phyloP scores from a whole-genome alignment of 1,140 invertebrate genomes.

The Drosophila pseudoobscura region DNA sequence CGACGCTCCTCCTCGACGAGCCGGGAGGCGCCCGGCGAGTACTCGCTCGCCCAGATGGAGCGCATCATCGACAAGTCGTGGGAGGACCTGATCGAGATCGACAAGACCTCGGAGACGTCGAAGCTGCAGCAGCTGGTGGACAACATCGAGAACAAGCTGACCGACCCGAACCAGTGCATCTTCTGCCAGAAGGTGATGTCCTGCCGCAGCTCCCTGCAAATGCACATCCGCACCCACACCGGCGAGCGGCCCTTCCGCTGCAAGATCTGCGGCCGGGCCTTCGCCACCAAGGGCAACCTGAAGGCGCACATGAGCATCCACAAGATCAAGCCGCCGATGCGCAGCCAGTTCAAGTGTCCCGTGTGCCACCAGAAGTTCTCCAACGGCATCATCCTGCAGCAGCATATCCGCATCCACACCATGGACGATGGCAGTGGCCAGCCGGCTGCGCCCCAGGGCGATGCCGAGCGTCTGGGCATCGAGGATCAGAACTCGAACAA shows the following conservation, averaged over 20 bases:
- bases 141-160: conserved; percentile 97
- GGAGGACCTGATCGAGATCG: conserved; percentile 97
- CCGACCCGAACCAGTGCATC: conserved; percentile 98
- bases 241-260: conserved; percentile 98
- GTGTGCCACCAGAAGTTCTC: conserved; percentile 99
- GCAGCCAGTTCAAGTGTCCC: conserved; percentile 97
- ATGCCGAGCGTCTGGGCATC: conserved; percentile 48
- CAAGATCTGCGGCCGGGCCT: conserved; percentile 97
- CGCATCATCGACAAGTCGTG: conserved; percentile 92
- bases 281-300: conserved; percentile 99
- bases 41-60: conserved; percentile 74
- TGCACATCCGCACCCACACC: conserved; percentile 96
- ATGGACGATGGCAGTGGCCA: conserved; percentile 87
- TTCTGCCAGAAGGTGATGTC: conserved; percentile 98
- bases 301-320: conserved; percentile 99
- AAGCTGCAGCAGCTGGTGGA: conserved; percentile 97
- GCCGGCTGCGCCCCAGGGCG: conserved; percentile 9
- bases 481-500: conserved; percentile 80
- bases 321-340: conserved; percentile 94
- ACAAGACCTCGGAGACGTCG: conserved; percentile 93
- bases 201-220: conserved; percentile 98
- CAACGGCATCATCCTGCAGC: conserved; percentile 96
- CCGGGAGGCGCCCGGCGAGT: conserved; percentile 59
- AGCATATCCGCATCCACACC: conserved; percentile 96
- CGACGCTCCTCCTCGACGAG: conserved; percentile 64